Evolutionary conservation across 2,797 vertebrate genomes (phyloP).

Genomic region (Pangasius macronema): DNA sequence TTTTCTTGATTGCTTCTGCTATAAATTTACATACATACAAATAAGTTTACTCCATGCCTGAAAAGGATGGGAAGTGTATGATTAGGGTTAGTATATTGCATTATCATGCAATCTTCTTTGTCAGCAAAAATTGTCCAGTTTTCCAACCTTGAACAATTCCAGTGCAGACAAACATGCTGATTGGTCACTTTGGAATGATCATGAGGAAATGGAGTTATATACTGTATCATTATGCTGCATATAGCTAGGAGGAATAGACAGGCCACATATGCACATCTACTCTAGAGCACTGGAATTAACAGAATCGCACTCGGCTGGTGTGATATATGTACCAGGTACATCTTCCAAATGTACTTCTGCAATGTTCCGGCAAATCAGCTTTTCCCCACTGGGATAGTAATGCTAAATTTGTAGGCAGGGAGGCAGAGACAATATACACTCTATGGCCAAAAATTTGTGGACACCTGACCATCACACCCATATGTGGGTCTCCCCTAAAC

Average conservation of each 20-base stretch:
- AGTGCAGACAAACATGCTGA: background rate
- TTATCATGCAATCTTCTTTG: background rate
- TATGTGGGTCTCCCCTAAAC: no score
- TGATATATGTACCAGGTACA: conserved; percentile 17
- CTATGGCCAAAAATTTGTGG: no score
- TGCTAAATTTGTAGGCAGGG: conserved; percentile 50
- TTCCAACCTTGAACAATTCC: background rate
- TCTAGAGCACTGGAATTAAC: conserved; percentile 5
- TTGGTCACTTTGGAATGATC: background rate
- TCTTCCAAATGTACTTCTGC: conserved; percentile 39
- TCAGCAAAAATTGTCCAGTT: background rate
- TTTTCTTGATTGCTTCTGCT: background rate
- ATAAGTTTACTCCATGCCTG: background rate
- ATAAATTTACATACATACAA: background rate
- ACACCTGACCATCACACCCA: no score
- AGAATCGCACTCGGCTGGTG: conserved; percentile 1
- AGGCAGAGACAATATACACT: conserved; percentile 32
- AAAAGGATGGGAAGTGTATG: background rate
- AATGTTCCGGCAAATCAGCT: conserved; percentile 41
- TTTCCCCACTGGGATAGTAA: conserved; percentile 39
- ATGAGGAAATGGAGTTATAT: background rate
- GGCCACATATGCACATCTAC: background rate
- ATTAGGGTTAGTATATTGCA: background rate
- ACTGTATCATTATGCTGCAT: background rate
- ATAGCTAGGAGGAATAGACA: conserved; percentile 3